Conservation (phyloP, 1,140 invertebrate species). For the Mycetomoellerius zeteki region DNA sequence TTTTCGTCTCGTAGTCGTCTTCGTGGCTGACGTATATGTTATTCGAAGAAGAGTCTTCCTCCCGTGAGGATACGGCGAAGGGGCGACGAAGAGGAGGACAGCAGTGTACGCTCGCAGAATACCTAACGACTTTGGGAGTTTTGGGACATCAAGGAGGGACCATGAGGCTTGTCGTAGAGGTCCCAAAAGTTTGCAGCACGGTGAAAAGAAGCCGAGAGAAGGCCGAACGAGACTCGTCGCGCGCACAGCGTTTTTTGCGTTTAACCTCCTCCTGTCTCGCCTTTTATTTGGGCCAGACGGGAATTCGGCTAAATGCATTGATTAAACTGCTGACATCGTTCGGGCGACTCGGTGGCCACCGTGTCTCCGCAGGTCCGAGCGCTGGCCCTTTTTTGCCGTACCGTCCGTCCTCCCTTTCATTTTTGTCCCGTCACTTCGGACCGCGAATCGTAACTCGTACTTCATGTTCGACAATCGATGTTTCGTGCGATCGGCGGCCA, state of each 20-base stretch:
- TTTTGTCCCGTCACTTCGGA: constrained; percentile 56
- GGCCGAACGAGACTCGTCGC: constrained; percentile 67
- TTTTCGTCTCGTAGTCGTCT: constrained; percentile 75
- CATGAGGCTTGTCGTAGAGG: constrained; percentile 46
- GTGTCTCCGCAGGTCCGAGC: constrained; percentile 78
- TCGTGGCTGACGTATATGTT: constrained; percentile 73
- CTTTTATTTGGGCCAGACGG: constrained; percentile 87
- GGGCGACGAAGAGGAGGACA: constrained; percentile 32
- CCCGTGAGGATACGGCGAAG: constrained; percentile 12
- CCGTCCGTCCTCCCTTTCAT: constrained; percentile 45
- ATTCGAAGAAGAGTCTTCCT: constrained; percentile 72
- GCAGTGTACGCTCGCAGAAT: constrained; percentile 82
- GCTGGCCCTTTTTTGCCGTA: constrained; percentile 79
- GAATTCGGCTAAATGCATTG: constrained; percentile 87
- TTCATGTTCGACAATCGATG: constrained; percentile 70
- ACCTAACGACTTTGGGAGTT: constrained; percentile 79
- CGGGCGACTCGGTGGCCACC: constrained; percentile 84
- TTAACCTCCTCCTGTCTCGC: constrained; percentile 76
- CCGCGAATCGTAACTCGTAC: constrained; percentile 64
- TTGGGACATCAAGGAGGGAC: constrained; percentile 29
- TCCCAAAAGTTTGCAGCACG: constrained; percentile 46
- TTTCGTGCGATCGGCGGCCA: constrained; percentile 51
- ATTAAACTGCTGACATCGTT: constrained; percentile 86
- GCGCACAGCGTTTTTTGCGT: constrained; percentile 82
- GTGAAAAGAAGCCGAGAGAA: constrained; percentile 38